phyloP scores from a whole-genome alignment of 1,140 invertebrate species.

The Bursaphelenchus mucronatus region DNA sequence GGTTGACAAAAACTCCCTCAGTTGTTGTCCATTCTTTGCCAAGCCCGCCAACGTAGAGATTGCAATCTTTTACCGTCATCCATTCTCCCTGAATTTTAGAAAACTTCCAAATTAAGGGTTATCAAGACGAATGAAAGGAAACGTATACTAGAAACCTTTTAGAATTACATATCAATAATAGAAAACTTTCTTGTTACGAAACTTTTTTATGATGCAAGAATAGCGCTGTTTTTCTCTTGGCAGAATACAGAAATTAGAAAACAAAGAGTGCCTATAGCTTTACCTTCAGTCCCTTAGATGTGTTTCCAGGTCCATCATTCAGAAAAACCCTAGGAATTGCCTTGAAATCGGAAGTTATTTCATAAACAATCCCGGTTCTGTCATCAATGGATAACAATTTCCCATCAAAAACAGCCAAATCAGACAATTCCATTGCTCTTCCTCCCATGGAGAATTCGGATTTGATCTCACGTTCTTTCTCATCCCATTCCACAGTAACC shows the following conservation, averaged over 20 bases:
- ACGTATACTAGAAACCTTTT: too few species aligned
- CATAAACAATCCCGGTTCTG: slow-evolving; percentile 81
- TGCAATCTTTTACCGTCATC: slow-evolving; percentile 32
- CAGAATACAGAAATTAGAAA: too few species aligned
- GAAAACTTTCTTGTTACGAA: slow-evolving; percentile 18
- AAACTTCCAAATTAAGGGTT: neutral
- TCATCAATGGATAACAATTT: slow-evolving; percentile 84
- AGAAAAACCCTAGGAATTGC: neutral
- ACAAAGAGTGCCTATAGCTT: too few species aligned
- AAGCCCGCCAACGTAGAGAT: slow-evolving; percentile 27
- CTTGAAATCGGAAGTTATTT: neutral
- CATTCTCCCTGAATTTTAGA: slow-evolving; percentile 33
- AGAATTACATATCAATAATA: neutral
- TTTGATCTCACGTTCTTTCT: slow-evolving; percentile 24
- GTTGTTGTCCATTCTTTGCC: slow-evolving; percentile 36
- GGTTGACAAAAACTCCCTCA: slow-evolving; percentile 20
- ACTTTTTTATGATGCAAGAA: slow-evolving; percentile 65
- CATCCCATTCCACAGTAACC: slow-evolving; percentile 42
- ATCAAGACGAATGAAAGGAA: too few species aligned
- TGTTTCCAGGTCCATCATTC: slow-evolving; percentile 11
- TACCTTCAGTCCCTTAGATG: neutral
- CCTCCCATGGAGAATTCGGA: slow-evolving; percentile 68
- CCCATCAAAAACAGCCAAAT: slow-evolving; percentile 87
- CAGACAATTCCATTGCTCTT: slow-evolving; percentile 92
- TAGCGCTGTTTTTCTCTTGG: too few species aligned